Evolutionary conservation across 2,888 invertebrate species (phyloP).

Genomic region (Apodemia zela): DNA sequence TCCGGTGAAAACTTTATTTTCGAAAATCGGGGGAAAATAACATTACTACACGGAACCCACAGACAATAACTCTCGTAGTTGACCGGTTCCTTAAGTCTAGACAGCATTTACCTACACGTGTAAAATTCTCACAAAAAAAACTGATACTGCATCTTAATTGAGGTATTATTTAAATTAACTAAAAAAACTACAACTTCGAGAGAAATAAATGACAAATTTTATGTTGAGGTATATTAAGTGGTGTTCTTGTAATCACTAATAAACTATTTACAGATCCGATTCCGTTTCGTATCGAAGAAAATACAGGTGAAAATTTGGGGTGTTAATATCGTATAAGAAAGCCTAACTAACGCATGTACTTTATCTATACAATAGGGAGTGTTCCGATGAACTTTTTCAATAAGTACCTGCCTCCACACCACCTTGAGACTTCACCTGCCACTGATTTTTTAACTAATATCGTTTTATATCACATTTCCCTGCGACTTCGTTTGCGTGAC

Average conservation of each 20-base stretch:
- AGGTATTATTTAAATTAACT: conserved; percentile 26
- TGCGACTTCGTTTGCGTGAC: too few species aligned
- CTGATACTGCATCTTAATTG: conserved; percentile 25
- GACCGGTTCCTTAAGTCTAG: neutral
- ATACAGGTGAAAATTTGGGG: neutral
- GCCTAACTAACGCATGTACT: too few species aligned
- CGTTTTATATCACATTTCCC: too few species aligned
- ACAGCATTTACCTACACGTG: neutral
- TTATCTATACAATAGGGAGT: too few species aligned
- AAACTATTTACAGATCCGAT: neutral
- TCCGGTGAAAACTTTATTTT: too few species aligned
- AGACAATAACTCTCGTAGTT: neutral
- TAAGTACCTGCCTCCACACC: too few species aligned
- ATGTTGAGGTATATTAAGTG: too few species aligned
- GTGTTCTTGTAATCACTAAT: neutral
- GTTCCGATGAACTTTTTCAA: too few species aligned
- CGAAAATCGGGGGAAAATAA: too few species aligned
- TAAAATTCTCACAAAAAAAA: conserved; percentile 12
- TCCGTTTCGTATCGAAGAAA: neutral
- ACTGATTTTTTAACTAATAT: too few species aligned
- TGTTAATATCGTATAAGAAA: too few species aligned
- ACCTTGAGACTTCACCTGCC: too few species aligned
- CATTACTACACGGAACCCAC: neutral
- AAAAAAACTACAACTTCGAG: conserved; percentile 19
- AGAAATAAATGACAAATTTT: conserved; percentile 15